Base-by-base conservation (phyloP, 2,888 invertebrate species). In the Junonia oenone region DNA sequence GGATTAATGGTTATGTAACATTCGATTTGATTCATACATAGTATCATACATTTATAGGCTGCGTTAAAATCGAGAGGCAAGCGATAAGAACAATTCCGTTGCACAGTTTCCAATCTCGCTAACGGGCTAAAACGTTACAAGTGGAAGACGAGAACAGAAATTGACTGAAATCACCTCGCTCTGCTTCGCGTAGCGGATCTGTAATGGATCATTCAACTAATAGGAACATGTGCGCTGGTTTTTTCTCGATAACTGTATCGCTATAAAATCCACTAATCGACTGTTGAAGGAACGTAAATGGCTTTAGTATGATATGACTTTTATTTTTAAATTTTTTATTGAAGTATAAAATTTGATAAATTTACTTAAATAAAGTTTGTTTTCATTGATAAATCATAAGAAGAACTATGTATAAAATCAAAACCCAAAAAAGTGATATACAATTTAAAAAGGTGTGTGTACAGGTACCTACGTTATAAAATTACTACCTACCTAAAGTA, bases 131-230 rank as follows among this genome's bases (percentile, higher is more conserved):
- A 58, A 59, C 49, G 58, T 62, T 62, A 64, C 58, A 63, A 56
- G 55, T 51, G 54, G 59, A 59, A 61, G 63, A 65, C 54, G 61
- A 55, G 57, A 65, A 62, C 57, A 60, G 59, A 65, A 65, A 65
- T 69, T 63, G 67, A 58, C 63, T 65, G 53, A 54, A 65, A 67
- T 68, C 62, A 63, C 59, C 62, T 54, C 65, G 58, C 51, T 63
- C 57, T 61, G 58, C 60, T 62, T 62, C 62, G 66, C 65, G 59
- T 68, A 70, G 66, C 69, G 68, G 67, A 63, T 65, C 64, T 62
- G 47, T 65, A 67, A 70, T 68, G 54, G 60, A 53, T 59, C 58
- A 59, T 61, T 65, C 57, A 54, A 55, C 57, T 62, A 60, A 61
- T 61, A 59, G 49, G 54, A 55, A 59, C 56, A 40, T 59, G 56